Conservation (phyloP, 2,888 invertebrate genomes). For the Frankliniella fusca region DNA sequence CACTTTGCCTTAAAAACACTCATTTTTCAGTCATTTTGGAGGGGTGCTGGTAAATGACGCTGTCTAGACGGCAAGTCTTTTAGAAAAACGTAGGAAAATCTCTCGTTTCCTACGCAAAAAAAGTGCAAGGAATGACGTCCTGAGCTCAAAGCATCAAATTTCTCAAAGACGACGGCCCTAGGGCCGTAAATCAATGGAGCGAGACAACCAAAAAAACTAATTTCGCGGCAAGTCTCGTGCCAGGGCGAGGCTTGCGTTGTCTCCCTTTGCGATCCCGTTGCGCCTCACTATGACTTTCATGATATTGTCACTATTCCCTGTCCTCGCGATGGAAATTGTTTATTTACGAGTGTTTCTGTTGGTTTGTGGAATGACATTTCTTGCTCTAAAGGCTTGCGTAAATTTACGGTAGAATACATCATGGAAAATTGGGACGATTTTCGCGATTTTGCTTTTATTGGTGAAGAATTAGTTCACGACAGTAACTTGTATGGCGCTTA, state of each 20-base stretch:
- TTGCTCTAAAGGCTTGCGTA: neutral
- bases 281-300: neutral
- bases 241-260: neutral
- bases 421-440: neutral
- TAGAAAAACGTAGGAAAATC: too few relatives aligned
- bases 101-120: too few relatives aligned
- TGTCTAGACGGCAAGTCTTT: too few relatives aligned
- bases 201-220: neutral
- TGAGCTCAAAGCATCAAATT: too few relatives aligned
- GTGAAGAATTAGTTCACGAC: neutral
- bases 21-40: too few relatives aligned
- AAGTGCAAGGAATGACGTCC: too few relatives aligned
- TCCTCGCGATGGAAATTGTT: neutral
- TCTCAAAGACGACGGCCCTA: too few relatives aligned
- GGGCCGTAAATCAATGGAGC: neutral
- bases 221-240: neutral
- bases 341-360: too few relatives aligned
- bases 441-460: neutral
- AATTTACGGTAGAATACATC: neutral
- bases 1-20: too few relatives aligned
- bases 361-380: neutral
- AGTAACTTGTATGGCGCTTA: neutral
- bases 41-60: too few relatives aligned
- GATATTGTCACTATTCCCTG: neutral
- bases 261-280: neutral